Evolutionary conservation across 2,888 invertebrate genomes (phyloP), one percentile per base, ranked within the genome.

Genomic region (Acanthococcus lagerstroemiae): DNA sequence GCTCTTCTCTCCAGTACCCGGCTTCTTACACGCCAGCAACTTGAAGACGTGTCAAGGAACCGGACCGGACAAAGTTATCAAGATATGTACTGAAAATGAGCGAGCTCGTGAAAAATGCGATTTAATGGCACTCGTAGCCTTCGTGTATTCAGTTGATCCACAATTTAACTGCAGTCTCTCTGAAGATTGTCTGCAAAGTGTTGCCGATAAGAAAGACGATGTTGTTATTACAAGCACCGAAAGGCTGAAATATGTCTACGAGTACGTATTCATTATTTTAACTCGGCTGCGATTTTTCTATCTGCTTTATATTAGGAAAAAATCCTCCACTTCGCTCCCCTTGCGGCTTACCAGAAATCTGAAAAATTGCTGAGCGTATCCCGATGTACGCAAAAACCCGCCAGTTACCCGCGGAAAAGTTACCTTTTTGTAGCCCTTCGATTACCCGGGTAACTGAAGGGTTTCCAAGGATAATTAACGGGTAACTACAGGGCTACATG

Each of bases 111-210:
- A 66, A 57, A 93, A 93, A 73, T 94, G 94, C 74, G 81, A 84
- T 1, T 87, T 88, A 83, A 74, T 92, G 72, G 81, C 84, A 67
- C 86, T 87, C 70, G 87, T 87, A 0, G 84, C 86, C 0, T 80
- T 83, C 0, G 86, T 87, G 3, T 84, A 87, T 71, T 88, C 90
- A 1, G 79, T 90, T 0, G 81, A 86, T 69, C 94, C 95, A 0
- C 84, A 85, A 15, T 77, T 95, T 19, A 86, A 88, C 69, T 95
- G 95, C 73, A 77, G 84, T 6, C 78, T 79, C 69, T 75, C 80
- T 3, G 80, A 81, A 6, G 82, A 81, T 15, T 93, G 93, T 72
- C 80, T 93, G 79, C 76, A 81, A 25, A 83, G 85, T 1, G 80
- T 90, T 0, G 74, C 77, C 5, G 74, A 77, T 0, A 81, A 83